A percentile compares a stretch with the other conserved stretches of the same genome.
phyloP scores from a whole-genome alignment of 2,113 vertebrate genomes.

The Aplodontia rufa region DNA sequence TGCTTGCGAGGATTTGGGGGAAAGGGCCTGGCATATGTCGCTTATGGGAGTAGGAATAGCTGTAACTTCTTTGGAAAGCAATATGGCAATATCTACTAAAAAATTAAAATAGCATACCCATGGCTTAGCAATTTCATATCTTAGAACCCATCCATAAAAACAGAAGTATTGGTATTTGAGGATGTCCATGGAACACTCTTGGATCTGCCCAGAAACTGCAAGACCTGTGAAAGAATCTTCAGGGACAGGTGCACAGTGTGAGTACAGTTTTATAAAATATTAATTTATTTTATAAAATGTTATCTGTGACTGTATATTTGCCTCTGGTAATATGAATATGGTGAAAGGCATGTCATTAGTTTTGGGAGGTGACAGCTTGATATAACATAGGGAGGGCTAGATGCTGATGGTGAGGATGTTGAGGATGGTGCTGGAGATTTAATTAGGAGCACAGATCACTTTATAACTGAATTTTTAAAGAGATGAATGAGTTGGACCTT shows the following conservation, averaged over 20 bases:
- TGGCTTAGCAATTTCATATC: not conserved
- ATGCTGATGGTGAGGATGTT: not conserved
- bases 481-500: not conserved
- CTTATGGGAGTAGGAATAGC: not conserved
- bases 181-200: not conserved
- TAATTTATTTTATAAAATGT: not conserved
- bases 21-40: not conserved
- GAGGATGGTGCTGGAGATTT: not conserved
- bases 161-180: not conserved
- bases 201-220: not conserved
- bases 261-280: not conserved
- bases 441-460: not conserved
- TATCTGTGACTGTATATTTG: not conserved
- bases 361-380: not conserved
- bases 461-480: not conserved
- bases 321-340: not conserved
- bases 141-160: not conserved
- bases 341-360: not conserved
- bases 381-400: not conserved
- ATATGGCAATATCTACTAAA: not conserved
- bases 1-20: not conserved
- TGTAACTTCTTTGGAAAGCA: not conserved
- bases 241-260: not conserved
- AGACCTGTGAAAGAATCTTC: not conserved
- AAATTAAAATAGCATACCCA: not conserved